These are phyloP conservation scores for Varecia variegata DNA, from an alignment of 2,797 vertebrate species.

Conservation along the genomic window DNA sequence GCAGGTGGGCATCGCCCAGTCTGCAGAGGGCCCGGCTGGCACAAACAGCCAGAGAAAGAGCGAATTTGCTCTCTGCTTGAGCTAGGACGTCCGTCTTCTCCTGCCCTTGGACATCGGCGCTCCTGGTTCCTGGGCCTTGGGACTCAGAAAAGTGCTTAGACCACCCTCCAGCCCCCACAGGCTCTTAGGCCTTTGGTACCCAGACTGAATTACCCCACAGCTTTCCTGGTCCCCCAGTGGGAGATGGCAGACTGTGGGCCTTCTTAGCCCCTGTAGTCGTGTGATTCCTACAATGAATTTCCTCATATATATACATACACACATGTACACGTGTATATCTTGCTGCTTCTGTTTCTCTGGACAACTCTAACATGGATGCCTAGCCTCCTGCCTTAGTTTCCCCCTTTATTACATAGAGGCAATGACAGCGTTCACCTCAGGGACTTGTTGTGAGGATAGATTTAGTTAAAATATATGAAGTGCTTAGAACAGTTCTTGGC, in stretches of 20 bases:
- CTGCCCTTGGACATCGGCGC: not conserved
- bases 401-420: not conserved
- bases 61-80: too few relatives aligned
- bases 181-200: not conserved
- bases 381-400: not conserved
- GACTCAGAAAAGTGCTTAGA: not conserved
- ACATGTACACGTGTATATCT: not conserved
- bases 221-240: not conserved
- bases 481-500: not conserved
- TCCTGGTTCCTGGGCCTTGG: not conserved
- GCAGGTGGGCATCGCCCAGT: not conserved
- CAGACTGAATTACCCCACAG: fast-evolving
- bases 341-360: not conserved
- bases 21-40: not conserved
- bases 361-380: not conserved
- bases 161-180: not conserved
- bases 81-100: not conserved
- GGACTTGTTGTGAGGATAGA: not conserved
- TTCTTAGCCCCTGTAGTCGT: not conserved
- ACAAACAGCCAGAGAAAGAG: not conserved
- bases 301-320: not conserved
- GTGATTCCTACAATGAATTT: not conserved
- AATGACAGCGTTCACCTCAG: not conserved
- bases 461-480: not conserved
- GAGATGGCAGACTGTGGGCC: not conserved